phyloP scores from a whole-genome alignment of 2,113 vertebrate species.

The Condylura cristata region DNA sequence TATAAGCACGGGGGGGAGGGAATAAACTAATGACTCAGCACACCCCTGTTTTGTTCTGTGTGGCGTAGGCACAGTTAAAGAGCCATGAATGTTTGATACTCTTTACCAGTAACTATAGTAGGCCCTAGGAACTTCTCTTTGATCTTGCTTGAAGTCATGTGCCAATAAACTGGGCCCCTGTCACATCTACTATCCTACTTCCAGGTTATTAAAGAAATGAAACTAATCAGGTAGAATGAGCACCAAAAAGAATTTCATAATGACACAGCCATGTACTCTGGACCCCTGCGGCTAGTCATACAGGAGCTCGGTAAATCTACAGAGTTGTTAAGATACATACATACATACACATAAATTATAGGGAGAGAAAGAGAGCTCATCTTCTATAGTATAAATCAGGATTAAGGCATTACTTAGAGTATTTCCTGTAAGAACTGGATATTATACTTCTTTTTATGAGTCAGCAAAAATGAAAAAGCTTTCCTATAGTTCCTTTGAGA shows the following conservation, averaged over 20 bases:
- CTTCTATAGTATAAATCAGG: neutral
- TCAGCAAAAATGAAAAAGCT: neutral
- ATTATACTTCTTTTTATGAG: neutral
- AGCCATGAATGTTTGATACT: slow-evolving; percentile 34
- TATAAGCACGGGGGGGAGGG: neutral
- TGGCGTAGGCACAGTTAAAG: neutral
- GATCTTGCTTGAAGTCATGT: slow-evolving; percentile 52
- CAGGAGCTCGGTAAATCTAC: neutral
- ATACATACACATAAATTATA: neutral
- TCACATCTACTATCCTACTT: neutral
- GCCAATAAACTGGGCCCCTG: neutral
- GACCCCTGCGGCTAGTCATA: neutral
- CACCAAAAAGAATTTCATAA: slow-evolving; percentile 9
- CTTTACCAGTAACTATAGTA: slow-evolving; percentile 26
- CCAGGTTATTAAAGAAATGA: slow-evolving; percentile 5
- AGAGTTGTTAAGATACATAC: neutral
- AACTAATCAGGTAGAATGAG: neutral
- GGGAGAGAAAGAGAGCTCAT: neutral
- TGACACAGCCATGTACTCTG: neutral
- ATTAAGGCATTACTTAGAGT: neutral
- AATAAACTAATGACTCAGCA: neutral
- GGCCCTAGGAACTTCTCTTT: slow-evolving; percentile 45
- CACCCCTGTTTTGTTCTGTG: neutral
- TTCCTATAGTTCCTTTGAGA: neutral
- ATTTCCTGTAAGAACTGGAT: neutral